Conservation (phyloP, 2,797 vertebrate genomes). For the Ibycter americanus region DNA sequence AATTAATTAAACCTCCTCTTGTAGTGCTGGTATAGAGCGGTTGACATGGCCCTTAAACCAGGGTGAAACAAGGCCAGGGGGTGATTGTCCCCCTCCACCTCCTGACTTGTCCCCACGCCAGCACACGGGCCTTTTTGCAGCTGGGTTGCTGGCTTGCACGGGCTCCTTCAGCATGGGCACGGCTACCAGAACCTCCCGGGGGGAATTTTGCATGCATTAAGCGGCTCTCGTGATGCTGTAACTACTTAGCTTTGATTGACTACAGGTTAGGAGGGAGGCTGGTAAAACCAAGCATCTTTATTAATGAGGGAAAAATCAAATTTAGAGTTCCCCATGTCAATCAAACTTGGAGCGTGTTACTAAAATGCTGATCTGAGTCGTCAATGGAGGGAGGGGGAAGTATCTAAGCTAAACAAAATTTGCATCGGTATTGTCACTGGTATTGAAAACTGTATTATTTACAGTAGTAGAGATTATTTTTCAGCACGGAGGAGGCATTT, state of each 20-base stretch:
- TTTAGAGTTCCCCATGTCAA: background rate
- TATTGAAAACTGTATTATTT: background rate
- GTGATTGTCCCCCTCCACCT: background rate
- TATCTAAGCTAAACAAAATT: background rate
- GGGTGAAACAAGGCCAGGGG: background rate
- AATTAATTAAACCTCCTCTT: background rate
- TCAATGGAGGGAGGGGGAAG: background rate
- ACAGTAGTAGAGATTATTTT: background rate
- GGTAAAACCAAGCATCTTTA: background rate
- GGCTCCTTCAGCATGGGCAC: background rate
- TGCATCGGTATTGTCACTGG: background rate
- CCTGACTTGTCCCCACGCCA: rapidly evolving
- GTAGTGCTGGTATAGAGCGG: background rate
- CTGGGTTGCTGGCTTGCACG: background rate
- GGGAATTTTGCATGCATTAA: rapidly evolving
- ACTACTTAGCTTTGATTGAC: background rate
- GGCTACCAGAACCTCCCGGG: rapidly evolving
- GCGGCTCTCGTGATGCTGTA: background rate
- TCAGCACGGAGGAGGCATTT: background rate
- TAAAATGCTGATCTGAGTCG: background rate
- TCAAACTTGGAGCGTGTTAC: background rate
- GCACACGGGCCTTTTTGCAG: background rate
- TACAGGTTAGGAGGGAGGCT: background rate
- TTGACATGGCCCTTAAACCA: background rate
- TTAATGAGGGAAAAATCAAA: background rate